phyloP scores from a whole-genome alignment of 2,888 invertebrate genomes.

The Rhingia rostrata region DNA sequence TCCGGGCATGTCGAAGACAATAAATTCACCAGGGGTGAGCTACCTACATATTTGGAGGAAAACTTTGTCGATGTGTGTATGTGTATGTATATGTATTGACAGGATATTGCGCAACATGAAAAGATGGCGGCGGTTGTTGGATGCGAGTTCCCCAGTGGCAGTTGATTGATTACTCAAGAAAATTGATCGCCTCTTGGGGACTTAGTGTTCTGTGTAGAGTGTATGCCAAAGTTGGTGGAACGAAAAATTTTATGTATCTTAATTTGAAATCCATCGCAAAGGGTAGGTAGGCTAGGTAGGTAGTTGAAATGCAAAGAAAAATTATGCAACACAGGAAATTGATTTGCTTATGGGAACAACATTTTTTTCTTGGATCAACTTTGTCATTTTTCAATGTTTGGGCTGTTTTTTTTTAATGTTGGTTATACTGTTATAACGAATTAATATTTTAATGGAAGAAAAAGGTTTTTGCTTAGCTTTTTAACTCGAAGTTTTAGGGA shows the following conservation, averaged over 20 bases:
- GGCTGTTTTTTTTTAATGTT: too few species aligned
- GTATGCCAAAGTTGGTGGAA: slow-evolving; percentile 4
- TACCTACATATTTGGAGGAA: not conserved
- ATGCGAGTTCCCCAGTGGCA: slow-evolving; percentile 15
- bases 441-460: too few species aligned
- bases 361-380: too few species aligned
- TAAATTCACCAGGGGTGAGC: slow-evolving; percentile 6
- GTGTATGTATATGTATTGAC: not conserved
- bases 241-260: not conserved
- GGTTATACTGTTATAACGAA: too few species aligned
- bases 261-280: slow-evolving; percentile 1
- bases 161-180: slow-evolving; percentile 48
- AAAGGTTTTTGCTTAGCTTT: too few species aligned
- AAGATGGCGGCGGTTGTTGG: not conserved
- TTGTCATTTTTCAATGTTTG: too few species aligned
- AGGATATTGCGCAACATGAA: slow-evolving; percentile 21
- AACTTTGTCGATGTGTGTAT: not conserved
- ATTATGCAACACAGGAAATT: not conserved
- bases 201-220: not conserved
- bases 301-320: too few species aligned
- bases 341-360: not conserved
- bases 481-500: too few species aligned
- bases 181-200: slow-evolving; percentile 36
- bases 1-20: slow-evolving; percentile 7
- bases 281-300: not conserved